Evolutionary conservation across 2,888 invertebrate genomes (phyloP).

Genomic region (Copidosoma aretas): DNA sequence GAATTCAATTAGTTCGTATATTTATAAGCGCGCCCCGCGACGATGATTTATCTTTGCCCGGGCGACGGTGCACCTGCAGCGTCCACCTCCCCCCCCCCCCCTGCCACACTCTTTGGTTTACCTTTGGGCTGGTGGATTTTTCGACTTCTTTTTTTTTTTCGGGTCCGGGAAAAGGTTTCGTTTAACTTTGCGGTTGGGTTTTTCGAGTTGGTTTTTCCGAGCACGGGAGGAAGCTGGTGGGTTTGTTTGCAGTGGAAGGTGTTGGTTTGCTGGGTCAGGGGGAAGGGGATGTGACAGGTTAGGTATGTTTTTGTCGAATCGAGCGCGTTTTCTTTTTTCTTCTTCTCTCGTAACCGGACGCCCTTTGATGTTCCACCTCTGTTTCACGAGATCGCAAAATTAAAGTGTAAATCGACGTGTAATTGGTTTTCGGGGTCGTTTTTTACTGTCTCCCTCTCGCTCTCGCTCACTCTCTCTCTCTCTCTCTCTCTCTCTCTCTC

Average conservation of each 20-base stretch:
- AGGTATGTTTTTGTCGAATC: neutral
- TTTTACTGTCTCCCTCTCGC: neutral
- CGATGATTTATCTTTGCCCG: slow-evolving; percentile 48
- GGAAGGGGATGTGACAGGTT: neutral
- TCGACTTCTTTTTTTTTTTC: slow-evolving; percentile 1
- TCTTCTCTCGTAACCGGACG: neutral
- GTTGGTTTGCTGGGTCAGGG: slow-evolving; percentile 15
- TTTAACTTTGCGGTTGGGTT: slow-evolving; percentile 31
- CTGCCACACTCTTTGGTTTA: too few species aligned
- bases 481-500: too few species aligned
- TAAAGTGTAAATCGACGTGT: slow-evolving; percentile 1
- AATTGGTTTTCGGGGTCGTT: neutral
- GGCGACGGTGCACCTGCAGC: too few species aligned
- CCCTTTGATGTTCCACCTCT: slow-evolving; percentile 3
- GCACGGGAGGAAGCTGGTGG: neutral
- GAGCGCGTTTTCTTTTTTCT: neutral
- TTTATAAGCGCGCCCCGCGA: slow-evolving; percentile 47
- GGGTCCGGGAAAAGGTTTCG: slow-evolving; percentile 9
- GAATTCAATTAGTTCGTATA: slow-evolving; percentile 57
- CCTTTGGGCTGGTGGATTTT: neutral
- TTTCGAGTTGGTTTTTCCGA: slow-evolving; percentile 12
- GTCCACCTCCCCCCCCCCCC: too few species aligned
- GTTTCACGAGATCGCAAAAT: neutral
- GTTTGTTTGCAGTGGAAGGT: slow-evolving; percentile 12
- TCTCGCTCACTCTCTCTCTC: too few species aligned